phyloP scores from a whole-genome alignment of 2,888 invertebrate genomes.

The Lochmaea crataegi region DNA sequence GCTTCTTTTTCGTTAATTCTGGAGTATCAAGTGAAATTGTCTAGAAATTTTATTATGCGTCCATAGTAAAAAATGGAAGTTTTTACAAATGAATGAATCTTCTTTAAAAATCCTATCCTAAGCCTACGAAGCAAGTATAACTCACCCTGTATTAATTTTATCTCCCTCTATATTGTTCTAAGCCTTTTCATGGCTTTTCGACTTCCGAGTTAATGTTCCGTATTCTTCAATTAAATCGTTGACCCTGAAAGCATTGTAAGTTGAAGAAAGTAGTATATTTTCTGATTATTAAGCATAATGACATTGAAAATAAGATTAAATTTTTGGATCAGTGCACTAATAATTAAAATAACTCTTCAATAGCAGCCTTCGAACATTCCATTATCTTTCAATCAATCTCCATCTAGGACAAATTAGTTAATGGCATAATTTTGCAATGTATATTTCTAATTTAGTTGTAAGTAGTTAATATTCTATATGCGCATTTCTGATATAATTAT shows the following conservation, averaged over 20 bases:
- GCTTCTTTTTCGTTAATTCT: no score
- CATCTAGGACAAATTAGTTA: slow-evolving; percentile 33
- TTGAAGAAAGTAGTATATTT: neutral
- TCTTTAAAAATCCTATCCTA: no score
- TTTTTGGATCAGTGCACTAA: slow-evolving; percentile 18
- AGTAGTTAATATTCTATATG: neutral
- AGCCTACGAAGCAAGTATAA: no score
- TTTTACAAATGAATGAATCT: no score
- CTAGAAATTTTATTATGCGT: no score
- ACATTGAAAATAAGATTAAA: slow-evolving; percentile 5
- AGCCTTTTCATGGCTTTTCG: neutral
- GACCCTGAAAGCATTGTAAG: neutral
- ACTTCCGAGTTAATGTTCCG: slow-evolving; percentile 4
- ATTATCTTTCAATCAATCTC: slow-evolving; percentile 15
- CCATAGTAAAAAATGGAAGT: no score
- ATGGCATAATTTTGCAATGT: neutral
- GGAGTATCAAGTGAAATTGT: no score
- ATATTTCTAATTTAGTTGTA: neutral
- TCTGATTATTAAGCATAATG: neutral
- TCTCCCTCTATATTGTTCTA: no score
- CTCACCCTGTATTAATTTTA: no score
- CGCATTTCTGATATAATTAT: neutral
- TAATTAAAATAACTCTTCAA: slow-evolving; percentile 12
- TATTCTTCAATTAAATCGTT: neutral
- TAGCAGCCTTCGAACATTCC: slow-evolving; percentile 8